Conservation (phyloP, 2,888 invertebrate genomes). For the Diarsia brunnea region DNA sequence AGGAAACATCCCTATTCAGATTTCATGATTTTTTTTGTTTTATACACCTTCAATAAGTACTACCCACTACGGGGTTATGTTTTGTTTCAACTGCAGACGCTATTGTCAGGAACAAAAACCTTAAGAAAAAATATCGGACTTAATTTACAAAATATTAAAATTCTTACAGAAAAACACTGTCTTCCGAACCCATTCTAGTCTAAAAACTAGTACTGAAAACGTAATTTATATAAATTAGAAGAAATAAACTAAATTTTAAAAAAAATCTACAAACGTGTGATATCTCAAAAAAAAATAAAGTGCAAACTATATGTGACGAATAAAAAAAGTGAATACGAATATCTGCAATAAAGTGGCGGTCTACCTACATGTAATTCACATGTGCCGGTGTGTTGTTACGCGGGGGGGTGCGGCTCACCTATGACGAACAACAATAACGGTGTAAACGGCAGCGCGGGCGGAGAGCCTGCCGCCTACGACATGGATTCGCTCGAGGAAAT, state of each 20-base stretch:
- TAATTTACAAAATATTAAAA: not conserved
- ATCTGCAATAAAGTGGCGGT: slow-evolving; percentile 67
- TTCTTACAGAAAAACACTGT: slow-evolving; percentile 59
- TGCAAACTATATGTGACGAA: slow-evolving; percentile 54
- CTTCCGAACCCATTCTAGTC: slow-evolving; percentile 75
- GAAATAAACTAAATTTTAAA: slow-evolving; percentile 12
- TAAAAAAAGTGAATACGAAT: slow-evolving; percentile 41
- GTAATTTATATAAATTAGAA: slow-evolving; percentile 40
- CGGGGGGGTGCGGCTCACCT: slow-evolving; percentile 84
- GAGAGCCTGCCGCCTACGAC: slow-evolving; percentile 92
- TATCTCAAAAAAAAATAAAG: slow-evolving; percentile 39
- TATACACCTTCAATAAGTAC: not conserved
- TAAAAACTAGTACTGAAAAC: slow-evolving; percentile 57
- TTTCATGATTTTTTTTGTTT: not conserved
- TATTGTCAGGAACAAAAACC: slow-evolving; percentile 20
- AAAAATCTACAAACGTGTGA: slow-evolving; percentile 12
- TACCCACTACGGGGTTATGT: not conserved
- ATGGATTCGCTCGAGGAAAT: slow-evolving; percentile 95
- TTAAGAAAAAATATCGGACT: too few species aligned
- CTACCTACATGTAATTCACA: slow-evolving; percentile 68
- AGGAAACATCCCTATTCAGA: not conserved
- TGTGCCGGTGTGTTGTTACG: slow-evolving; percentile 69
- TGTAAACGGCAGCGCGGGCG: slow-evolving; percentile 90
- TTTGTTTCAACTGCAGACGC: slow-evolving; percentile 31
- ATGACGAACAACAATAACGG: slow-evolving; percentile 92